Evolutionary conservation across 2,113 vertebrate genomes (phyloP).

Genomic region (Heterotilapia buettikoferi): DNA sequence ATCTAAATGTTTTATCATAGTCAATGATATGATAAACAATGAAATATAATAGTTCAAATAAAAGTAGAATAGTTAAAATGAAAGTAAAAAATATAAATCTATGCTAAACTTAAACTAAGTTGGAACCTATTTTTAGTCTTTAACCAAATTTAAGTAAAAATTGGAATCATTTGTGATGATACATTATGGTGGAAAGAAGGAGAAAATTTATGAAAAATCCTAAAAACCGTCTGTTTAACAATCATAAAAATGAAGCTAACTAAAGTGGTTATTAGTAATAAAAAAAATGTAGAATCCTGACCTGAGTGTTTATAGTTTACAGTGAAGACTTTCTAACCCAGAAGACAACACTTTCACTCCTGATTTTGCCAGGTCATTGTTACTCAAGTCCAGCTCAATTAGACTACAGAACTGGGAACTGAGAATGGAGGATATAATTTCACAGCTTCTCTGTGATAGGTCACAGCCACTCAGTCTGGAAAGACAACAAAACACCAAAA

Average conservation of each 20-base stretch:
- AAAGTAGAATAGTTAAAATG: background rate
- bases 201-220: background rate
- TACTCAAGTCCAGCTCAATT: background rate
- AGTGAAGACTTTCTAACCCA: background rate
- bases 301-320: background rate
- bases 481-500: background rate
- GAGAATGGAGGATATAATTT: background rate
- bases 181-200: background rate
- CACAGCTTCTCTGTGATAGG: background rate
- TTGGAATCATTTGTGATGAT: rapidly evolving
- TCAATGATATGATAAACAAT: background rate
- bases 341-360: background rate
- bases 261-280: background rate
- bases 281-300: background rate
- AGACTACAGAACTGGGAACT: background rate
- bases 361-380: background rate
- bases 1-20: background rate
- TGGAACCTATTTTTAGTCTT: background rate
- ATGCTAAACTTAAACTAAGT: background rate
- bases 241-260: background rate
- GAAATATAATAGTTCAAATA: background rate
- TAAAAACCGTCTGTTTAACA: background rate
- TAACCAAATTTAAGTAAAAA: background rate
- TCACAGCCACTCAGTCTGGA: background rate
- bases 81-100: background rate